These are phyloP conservation scores for Endotricha flammealis DNA, from an alignment of 2,888 invertebrate genomes.

Conservation along the genomic window DNA sequence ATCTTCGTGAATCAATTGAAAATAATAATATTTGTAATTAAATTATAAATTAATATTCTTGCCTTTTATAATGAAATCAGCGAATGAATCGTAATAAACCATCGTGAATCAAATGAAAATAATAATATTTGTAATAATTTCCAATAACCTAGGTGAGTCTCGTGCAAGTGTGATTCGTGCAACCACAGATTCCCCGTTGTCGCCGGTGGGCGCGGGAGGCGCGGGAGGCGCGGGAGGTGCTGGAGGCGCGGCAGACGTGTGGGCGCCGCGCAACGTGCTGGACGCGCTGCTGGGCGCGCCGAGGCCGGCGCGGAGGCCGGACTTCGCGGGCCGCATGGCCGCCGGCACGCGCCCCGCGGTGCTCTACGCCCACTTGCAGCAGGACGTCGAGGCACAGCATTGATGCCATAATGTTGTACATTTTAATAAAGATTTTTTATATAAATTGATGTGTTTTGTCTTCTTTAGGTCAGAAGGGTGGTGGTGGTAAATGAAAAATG, in stretches of 20 bases:
- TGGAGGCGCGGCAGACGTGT: slow-evolving; percentile 45
- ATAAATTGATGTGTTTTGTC: neutral
- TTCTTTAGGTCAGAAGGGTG: neutral
- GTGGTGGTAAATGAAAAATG: slow-evolving; percentile 40
- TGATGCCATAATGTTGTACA: too few relatives aligned
- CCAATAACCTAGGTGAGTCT: slow-evolving; percentile 45
- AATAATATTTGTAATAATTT: too few relatives aligned
- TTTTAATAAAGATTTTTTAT: too few relatives aligned
- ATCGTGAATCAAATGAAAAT: neutral
- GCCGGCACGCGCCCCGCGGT: slow-evolving; percentile 81
- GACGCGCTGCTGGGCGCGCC: slow-evolving; percentile 76
- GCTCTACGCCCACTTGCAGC: slow-evolving; percentile 84
- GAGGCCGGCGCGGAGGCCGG: slow-evolving; percentile 67
- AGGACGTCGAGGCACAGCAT: slow-evolving; percentile 56
- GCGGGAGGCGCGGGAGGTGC: slow-evolving; percentile 28
- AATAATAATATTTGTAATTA: too few relatives aligned
- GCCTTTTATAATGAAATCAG: too few relatives aligned
- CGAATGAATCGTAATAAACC: neutral
- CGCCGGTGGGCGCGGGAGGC: slow-evolving; percentile 82
- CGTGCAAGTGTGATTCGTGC: slow-evolving; percentile 78
- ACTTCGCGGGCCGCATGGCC: slow-evolving; percentile 83
- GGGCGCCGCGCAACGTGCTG: slow-evolving; percentile 70
- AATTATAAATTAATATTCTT: too few relatives aligned
- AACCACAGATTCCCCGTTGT: slow-evolving; percentile 91
- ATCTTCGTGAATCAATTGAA: too few relatives aligned